Evolutionary conservation across 1,140 invertebrate genomes (phyloP), one percentile per base, ranked within the genome.

Genomic region (Anadara kagoshimensis): DNA sequence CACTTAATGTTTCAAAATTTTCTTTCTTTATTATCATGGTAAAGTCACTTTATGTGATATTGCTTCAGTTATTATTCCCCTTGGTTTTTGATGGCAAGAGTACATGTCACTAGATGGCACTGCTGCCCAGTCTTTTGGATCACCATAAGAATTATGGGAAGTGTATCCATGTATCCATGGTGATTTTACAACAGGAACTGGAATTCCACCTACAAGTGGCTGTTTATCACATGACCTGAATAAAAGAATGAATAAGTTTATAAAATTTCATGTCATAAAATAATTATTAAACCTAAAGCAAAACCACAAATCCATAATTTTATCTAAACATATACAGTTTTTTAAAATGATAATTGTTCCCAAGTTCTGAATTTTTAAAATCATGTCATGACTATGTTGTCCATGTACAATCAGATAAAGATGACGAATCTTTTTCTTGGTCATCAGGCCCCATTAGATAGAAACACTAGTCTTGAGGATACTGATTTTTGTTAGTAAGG

Each of bases 131-230:
- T 80, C 80, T 61, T 83, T 83, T 26, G 70, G 73, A 53, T 78
- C 77, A 26, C 78, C 69, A 41, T 78, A 80, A 18, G 73, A 65
- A 36, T 73, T 75, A 45, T 79, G 75, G 20, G 75, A 61, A 26
- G 72, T 47, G 18, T 76, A 77, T 22, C 78, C 80, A 24, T 85
- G 82, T 53, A 81, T 77, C 56, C 82, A 68, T 71, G 80, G 80
- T 24, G 85, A 78, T 45, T 86, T 87, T 1, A 87, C 87, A n/a
- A 87, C 85, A 24, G 86, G 85, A n/a, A 87, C 85, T 8, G 85
- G 83, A 20, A 87, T 88, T 22, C 87, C 81, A 5, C 76, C 67
- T 7, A 84, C 68, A 29, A 78, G 62, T 26, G 78, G 73, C 61
- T 86, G 85, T 49, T 88, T 88, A 44, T 86, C 83, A 77, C 81